phyloP scores from a whole-genome alignment of 2,888 invertebrate species.

The Drosophila testacea region DNA sequence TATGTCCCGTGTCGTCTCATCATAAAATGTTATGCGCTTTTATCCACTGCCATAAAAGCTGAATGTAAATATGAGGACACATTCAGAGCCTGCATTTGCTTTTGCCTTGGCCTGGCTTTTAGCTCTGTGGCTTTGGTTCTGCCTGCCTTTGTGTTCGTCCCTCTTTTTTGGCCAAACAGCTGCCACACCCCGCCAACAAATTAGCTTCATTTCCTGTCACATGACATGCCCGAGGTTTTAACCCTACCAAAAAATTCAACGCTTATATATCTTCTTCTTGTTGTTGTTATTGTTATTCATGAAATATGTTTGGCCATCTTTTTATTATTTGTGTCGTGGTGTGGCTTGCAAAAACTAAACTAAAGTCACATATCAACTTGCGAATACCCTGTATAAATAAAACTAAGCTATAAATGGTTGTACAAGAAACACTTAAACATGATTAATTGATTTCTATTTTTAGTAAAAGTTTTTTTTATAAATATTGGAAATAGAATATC shows the following conservation, averaged over 20 bases:
- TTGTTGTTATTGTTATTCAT: conserved; percentile 33
- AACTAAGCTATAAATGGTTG: too few species aligned
- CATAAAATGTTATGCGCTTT: conserved; percentile 67
- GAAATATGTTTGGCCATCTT: conserved; percentile 25
- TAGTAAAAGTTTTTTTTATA: too few species aligned
- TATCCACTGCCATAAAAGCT: conserved; percentile 43
- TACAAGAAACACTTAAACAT: too few species aligned
- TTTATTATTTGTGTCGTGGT: conserved; percentile 15
- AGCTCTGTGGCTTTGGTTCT: too few species aligned
- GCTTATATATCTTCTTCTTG: conserved; percentile 5
- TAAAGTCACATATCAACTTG: conserved; percentile 8
- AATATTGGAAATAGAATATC: too few species aligned
- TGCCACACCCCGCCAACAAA: conserved; percentile 73
- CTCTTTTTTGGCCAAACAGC: conserved; percentile 43
- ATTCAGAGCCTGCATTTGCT: conserved; percentile 17
- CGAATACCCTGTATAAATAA: conserved; percentile 8
- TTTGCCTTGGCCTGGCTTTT: conserved; percentile 30
- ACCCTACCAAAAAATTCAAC: conserved; percentile 60
- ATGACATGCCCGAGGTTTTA: conserved; percentile 65
- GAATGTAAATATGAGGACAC: conserved; percentile 34
- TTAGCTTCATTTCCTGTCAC: conserved; percentile 80
- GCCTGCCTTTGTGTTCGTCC: conserved; percentile 14
- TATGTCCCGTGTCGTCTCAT: conserved; percentile 44
- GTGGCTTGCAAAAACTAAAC: conserved; percentile 46
- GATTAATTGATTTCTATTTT: too few species aligned